phyloP scores from a whole-genome alignment of 2,797 vertebrate species.

The Oryzias sinensis region DNA sequence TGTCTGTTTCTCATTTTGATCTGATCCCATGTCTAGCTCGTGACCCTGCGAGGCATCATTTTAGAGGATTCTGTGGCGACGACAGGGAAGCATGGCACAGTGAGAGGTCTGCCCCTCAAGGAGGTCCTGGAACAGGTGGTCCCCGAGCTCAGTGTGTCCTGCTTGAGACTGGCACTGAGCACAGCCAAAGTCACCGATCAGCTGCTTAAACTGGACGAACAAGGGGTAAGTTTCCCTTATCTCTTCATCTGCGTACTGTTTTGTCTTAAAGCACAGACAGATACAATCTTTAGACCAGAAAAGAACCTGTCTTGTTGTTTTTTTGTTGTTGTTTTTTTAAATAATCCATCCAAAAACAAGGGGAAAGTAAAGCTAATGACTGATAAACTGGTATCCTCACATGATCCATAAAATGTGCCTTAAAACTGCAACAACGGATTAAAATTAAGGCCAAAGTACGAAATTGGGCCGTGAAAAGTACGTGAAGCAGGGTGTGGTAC shows the following conservation, averaged over 20 bases:
- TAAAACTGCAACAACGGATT: conserved; percentile 15
- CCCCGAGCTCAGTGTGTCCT: conserved; percentile 86
- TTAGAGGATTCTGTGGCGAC: conserved; percentile 87
- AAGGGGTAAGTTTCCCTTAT: conserved; percentile 81
- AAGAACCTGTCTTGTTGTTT: too few species aligned
- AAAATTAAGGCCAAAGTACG: conserved; percentile 27
- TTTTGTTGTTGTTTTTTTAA: too few species aligned
- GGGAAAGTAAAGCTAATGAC: too few species aligned
- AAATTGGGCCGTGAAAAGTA: conserved; percentile 14
- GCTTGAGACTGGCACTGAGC: conserved; percentile 84
- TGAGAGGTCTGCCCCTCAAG: conserved; percentile 84
- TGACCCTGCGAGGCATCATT: conserved; percentile 88
- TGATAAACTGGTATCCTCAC: neutral
- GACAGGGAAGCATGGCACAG: conserved; percentile 80
- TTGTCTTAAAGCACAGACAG: too few species aligned
- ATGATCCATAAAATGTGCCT: conserved; percentile 6
- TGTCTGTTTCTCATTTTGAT: neutral
- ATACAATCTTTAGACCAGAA: too few species aligned
- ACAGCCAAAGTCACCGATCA: conserved; percentile 91
- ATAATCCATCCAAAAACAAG: neutral
- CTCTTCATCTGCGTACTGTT: neutral
- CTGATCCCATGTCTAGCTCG: conserved; percentile 72
- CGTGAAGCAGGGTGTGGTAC: conserved; percentile 40
- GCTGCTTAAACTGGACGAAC: conserved; percentile 93
- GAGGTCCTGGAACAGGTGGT: conserved; percentile 88